Evolutionary conservation across 2,797 vertebrate species (phyloP), one percentile per base, ranked within the genome.

Genomic region (Cynopterus sphinx): DNA sequence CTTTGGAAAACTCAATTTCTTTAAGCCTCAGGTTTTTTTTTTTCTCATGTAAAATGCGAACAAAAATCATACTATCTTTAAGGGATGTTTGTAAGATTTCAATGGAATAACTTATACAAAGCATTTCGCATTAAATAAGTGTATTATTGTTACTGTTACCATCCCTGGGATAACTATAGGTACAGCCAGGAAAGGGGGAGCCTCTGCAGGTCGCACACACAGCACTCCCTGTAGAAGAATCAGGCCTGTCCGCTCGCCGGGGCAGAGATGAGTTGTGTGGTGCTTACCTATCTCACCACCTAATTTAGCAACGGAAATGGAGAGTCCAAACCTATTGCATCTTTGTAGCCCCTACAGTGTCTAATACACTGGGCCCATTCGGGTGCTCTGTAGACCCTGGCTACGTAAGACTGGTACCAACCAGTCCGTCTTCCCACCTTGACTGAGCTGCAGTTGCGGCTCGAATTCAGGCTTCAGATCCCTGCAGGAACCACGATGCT

Each of bases 31-130:
- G 12, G n/a, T n/a, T n/a, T 15, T 61, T 49, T 71, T 59, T 67
- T 74, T 49, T 28, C 5, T 74, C 49, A 51, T 31, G 70, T 83
- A 41, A 86, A 86, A 89, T 85, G 77, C 46, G n/a, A 55, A 65
- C 13, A 84, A 36, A 90, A 82, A 24, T 61, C 21, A 5, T 49
- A 11, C 39, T 87, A 81, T 41, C 70, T 61, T 41, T 22, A n/a
- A 33, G 68, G 71, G 51, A 85, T 24, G 85, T 94, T 63, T 31
- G 1, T 46, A 86, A 68, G 17, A 82, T 51, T 68, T 63, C 82
- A 82, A 22, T 79, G n/a, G 21, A 88, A 46, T 77, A 63, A 85
- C 9, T 22, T 17, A 17, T 43, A 51, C 41, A 67, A 59, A 79
- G 67, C 36, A 43, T 13, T 91, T 24, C 68, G n/a, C 55, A 61